Percentiles rank a stretch among this genome's conserved stretches.
Conservation (phyloP, 2,888 invertebrate genomes). For the Nasonovia ribisnigri region DNA sequence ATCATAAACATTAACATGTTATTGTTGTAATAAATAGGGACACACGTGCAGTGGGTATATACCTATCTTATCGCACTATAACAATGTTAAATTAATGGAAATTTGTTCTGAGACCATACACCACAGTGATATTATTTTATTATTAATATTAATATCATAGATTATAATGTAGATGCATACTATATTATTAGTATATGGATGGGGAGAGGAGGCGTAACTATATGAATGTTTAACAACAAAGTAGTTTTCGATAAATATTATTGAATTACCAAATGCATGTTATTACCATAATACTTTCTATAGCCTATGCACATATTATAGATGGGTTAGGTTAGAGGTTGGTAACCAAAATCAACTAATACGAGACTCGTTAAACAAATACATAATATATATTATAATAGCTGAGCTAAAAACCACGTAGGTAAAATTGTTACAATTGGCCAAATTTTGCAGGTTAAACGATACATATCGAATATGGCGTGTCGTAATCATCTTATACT, state of each 20-base stretch:
- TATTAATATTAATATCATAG: background rate
- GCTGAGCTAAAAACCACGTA: background rate
- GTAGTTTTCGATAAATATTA: background rate
- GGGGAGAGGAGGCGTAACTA: background rate
- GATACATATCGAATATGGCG: conserved; percentile 24
- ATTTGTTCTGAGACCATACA: background rate
- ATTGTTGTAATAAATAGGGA: background rate
- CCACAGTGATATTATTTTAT: background rate
- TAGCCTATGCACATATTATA: background rate
- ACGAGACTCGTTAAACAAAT: background rate
- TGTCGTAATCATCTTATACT: background rate
- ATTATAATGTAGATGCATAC: background rate
- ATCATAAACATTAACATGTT: background rate
- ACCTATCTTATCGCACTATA: background rate
- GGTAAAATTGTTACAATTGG: background rate
- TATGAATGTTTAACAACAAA: background rate
- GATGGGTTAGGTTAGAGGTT: background rate
- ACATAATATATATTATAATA: background rate
- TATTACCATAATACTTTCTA: background rate
- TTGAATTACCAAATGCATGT: background rate
- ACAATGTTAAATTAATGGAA: background rate
- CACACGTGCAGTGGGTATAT: background rate
- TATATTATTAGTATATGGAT: background rate
- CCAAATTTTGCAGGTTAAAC: background rate
- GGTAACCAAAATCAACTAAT: background rate